A percentile compares a stretch with the other conserved stretches of the same genome.
Conservation (phyloP, 2,113 vertebrate species). For the Mesoclemmys tuberculata region DNA sequence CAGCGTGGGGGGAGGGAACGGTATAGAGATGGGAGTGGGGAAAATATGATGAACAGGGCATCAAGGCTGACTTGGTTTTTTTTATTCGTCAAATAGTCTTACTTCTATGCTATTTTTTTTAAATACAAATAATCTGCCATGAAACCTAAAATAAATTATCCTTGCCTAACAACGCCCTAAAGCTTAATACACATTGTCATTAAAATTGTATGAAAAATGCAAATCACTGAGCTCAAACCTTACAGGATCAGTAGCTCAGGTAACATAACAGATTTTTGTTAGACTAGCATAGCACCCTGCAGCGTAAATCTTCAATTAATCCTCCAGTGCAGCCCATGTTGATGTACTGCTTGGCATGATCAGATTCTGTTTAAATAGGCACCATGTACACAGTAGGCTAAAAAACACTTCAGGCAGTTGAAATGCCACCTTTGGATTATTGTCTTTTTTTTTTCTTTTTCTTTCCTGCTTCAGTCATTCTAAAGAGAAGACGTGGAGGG, state of each 20-base stretch:
- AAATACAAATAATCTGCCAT: slow-evolving; percentile 26
- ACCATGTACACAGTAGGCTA: slow-evolving; percentile 29
- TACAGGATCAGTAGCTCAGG: slow-evolving; percentile 60
- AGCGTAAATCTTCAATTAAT: slow-evolving; percentile 71
- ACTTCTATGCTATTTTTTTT: background rate
- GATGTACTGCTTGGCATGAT: slow-evolving; percentile 42
- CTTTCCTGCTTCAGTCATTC: background rate
- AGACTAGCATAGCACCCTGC: slow-evolving; percentile 58
- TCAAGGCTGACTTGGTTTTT: background rate
- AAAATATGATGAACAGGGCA: background rate
- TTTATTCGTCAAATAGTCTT: slow-evolving; percentile 25
- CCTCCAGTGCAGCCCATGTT: slow-evolving; percentile 19
- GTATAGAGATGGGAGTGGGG: background rate
- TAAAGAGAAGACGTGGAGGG: background rate
- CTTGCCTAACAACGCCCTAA: slow-evolving; percentile 18
- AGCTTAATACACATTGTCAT: background rate
- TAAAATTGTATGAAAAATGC: slow-evolving; percentile 58
- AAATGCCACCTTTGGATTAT: slow-evolving; percentile 46
- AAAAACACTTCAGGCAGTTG: slow-evolving; percentile 50
- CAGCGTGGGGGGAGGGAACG: background rate
- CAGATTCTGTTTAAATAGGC: slow-evolving; percentile 45
- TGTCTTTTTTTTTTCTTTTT: background rate
- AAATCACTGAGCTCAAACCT: slow-evolving; percentile 41
- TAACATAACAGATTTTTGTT: slow-evolving; percentile 49
- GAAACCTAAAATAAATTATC: slow-evolving; percentile 23